Evolutionary conservation across 2,797 vertebrate species (phyloP).

Genomic region (Pangasius mekongensis): DNA sequence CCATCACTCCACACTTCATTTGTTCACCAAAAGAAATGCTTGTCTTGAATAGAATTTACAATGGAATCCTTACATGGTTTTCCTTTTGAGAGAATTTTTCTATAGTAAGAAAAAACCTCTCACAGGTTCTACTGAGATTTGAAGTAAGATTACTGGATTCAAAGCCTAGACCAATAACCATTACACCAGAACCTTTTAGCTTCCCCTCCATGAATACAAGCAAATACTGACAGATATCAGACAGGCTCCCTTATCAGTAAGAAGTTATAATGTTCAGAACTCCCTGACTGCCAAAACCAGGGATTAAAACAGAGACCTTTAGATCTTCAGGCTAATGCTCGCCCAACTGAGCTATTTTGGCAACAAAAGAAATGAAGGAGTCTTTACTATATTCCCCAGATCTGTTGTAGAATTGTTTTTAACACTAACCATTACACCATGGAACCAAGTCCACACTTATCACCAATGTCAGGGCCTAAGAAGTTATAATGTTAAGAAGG

Average conservation of each 20-base stretch:
- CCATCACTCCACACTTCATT: background rate
- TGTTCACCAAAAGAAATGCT: background rate
- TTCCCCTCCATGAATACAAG: no score
- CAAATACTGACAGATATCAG: no score
- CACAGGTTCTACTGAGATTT: conserved; percentile 67
- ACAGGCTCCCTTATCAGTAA: no score
- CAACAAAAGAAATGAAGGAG: no score
- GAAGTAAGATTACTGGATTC: conserved; percentile 69
- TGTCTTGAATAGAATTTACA: background rate
- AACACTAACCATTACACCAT: background rate
- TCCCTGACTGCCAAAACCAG: conserved; percentile 41
- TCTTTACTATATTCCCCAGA: no score
- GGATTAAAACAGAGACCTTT: conserved; percentile 70
- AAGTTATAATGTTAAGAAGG: no score
- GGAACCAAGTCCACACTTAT: background rate
- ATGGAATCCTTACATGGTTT: background rate
- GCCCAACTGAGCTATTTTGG: conserved; percentile 61
- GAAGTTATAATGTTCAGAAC: no score
- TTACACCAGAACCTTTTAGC: conserved; percentile 53
- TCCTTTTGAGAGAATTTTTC: background rate
- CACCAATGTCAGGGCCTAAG: no score
- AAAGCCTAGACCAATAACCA: conserved; percentile 68
- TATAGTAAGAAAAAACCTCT: background rate
- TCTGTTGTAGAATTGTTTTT: no score
- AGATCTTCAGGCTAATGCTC: conserved; percentile 66